phyloP scores from a whole-genome alignment of 1,140 invertebrate species.

The Mamestra configurata region DNA sequence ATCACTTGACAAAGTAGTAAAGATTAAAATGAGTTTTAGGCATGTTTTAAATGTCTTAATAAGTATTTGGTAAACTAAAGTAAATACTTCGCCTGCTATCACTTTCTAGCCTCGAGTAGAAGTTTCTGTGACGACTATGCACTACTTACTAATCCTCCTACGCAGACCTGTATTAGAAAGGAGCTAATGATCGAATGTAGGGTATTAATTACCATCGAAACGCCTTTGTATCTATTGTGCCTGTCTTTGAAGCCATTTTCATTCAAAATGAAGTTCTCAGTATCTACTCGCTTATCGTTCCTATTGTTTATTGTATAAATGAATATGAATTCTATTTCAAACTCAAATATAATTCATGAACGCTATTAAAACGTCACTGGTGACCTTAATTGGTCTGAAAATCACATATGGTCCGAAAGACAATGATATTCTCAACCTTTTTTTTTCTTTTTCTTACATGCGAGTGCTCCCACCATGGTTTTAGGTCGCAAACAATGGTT shows the following conservation, averaged over 20 bases:
- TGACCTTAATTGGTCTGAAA: constrained; percentile 29
- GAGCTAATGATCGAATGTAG: constrained; percentile 45
- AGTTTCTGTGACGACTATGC: neutral
- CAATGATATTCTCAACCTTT: constrained; percentile 28
- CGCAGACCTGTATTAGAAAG: constrained; percentile 52
- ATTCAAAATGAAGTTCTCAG: constrained; percentile 16
- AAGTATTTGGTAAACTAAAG: neutral
- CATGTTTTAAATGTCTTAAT: neutral
- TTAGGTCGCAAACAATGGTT: constrained; percentile 64
- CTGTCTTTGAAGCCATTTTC: constrained; percentile 30
- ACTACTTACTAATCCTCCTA: constrained; percentile 47
- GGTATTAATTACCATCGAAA: constrained; percentile 48
- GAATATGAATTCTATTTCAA: neutral
- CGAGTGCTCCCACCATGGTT: constrained; percentile 43
- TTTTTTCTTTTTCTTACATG: constrained; percentile 39
- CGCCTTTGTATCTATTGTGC: constrained; percentile 45
- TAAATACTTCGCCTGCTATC: neutral
- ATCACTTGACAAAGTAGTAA: constrained; percentile 3
- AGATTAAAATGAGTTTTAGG: neutral
- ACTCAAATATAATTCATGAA: constrained; percentile 23
- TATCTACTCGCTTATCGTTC: constrained; percentile 22
- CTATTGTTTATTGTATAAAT: constrained; percentile 20
- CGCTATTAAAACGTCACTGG: constrained; percentile 14
- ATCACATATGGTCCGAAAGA: constrained; percentile 25
- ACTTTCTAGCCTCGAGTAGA: constrained; percentile 23